Conservation (phyloP, 2,888 invertebrate species). For the Eilema depressum region DNA sequence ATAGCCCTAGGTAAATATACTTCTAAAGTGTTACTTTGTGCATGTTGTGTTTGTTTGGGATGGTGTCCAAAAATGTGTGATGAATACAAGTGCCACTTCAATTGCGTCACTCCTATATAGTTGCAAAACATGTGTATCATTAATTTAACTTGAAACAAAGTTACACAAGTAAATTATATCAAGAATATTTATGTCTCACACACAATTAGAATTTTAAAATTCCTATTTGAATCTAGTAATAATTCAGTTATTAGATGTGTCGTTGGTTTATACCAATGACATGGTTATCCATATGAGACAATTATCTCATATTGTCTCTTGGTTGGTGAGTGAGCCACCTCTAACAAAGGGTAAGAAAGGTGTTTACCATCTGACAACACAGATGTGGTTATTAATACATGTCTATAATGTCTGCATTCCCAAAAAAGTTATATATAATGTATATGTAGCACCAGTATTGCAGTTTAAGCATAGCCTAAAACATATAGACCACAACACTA, state of each 20-base stretch:
- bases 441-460: too few relatives aligned
- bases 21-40: slow-evolving; percentile 20
- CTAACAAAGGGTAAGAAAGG: too few relatives aligned
- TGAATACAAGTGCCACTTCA: slow-evolving; percentile 34
- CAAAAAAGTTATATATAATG: too few relatives aligned
- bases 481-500: neutral
- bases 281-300: too few relatives aligned
- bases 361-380: too few relatives aligned
- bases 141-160: slow-evolving; percentile 12
- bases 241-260: too few relatives aligned
- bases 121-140: slow-evolving; percentile 38
- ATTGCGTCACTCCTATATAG: slow-evolving; percentile 36
- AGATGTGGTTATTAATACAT: too few relatives aligned
- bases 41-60: slow-evolving; percentile 23
- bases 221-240: too few relatives aligned
- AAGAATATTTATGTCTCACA: neutral
- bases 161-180: neutral
- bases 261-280: too few relatives aligned
- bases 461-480: neutral
- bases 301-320: too few relatives aligned
- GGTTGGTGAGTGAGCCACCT: too few relatives aligned
- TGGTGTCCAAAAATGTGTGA: slow-evolving; percentile 34
- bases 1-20: slow-evolving; percentile 90
- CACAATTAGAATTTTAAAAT: neutral
- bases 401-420: too few relatives aligned